A percentile compares a stretch with the other conserved stretches of the same genome.
Evolutionary conservation across 2,113 vertebrate genomes (phyloP).

Genomic region (Sinocyclocheilus grahami): DNA sequence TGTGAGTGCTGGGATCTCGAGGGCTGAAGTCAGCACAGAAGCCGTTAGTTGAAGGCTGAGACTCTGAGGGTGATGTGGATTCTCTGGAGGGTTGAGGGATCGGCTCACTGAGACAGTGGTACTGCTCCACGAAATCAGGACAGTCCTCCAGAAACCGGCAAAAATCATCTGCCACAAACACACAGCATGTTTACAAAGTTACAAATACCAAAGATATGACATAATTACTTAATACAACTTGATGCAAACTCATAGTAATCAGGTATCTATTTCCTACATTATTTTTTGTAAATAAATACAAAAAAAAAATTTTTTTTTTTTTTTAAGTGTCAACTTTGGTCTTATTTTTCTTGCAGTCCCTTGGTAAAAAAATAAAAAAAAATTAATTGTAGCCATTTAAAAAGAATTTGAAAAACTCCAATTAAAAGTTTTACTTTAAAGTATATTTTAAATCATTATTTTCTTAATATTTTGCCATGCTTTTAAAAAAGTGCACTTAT

Average conservation of each 20-base stretch:
- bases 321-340: no score
- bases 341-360: no score
- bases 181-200: neutral
- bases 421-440: no score
- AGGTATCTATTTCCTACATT: neutral
- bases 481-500: no score
- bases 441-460: no score
- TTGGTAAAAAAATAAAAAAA: no score
- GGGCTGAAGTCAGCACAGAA: conserved; percentile 86
- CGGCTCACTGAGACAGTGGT: conserved; percentile 72
- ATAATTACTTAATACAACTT: neutral
- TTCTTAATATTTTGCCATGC: no score
- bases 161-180: conserved; percentile 79
- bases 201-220: neutral
- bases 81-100: conserved; percentile 43
- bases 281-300: no score
- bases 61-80: conserved; percentile 50
- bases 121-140: conserved; percentile 82
- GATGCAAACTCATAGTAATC: neutral
- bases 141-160: conserved; percentile 72
- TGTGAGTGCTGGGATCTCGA: conserved; percentile 60
- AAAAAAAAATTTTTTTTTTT: no score
- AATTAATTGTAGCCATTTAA: no score
- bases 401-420: no score
- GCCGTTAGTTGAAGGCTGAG: conserved; percentile 67